Percentiles rank a stretch among this genome's conserved stretches.
phyloP scores from a whole-genome alignment of 2,113 vertebrate species.

The Lophochroa leadbeateri region DNA sequence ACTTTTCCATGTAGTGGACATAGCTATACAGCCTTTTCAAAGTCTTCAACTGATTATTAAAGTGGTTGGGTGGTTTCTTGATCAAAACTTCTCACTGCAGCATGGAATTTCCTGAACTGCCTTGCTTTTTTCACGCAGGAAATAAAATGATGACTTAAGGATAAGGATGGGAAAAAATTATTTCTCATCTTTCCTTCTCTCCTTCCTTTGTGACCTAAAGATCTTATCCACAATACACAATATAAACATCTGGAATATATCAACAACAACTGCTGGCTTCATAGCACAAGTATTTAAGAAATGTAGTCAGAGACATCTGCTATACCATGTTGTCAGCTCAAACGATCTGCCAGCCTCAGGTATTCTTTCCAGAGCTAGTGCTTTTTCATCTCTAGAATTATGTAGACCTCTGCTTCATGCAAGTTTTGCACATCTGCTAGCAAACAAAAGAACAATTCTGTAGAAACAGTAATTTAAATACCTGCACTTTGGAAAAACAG shows the following conservation, averaged over 20 bases:
- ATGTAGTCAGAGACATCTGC: neutral
- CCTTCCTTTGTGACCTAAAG: neutral
- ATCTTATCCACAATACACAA: neutral
- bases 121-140: neutral
- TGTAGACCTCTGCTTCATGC: neutral
- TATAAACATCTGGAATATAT: neutral
- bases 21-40: neutral
- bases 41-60: neutral
- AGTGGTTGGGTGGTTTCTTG: neutral
- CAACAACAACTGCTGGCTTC: neutral
- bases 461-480: neutral
- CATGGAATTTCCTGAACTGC: neutral
- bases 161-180: neutral
- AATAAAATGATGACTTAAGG: neutral
- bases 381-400: neutral
- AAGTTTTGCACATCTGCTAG: neutral
- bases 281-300: neutral
- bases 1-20: neutral
- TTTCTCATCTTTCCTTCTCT: neutral
- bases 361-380: neutral
- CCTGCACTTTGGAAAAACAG: neutral
- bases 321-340: neutral
- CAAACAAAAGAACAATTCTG: neutral
- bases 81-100: neutral
- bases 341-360: neutral